Evolutionary conservation across 2,888 invertebrate species (phyloP), one percentile per base, ranked within the genome.

Genomic region (Chrysomela aeneicollis): DNA sequence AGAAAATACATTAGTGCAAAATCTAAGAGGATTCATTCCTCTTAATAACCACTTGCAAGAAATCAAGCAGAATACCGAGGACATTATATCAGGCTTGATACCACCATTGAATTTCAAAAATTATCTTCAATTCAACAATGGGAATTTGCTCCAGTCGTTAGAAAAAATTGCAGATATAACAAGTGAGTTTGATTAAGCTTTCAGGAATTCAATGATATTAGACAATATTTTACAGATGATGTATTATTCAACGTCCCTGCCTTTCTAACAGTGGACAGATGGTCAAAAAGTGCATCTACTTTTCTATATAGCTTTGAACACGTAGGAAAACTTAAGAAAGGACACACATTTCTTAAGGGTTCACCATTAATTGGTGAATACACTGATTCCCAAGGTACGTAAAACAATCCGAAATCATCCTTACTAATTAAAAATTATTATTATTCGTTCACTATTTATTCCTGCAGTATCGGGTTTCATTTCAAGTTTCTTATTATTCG

Each of bases 291-390:
- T 0, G 87, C 88, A 0, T 86, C 89, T 0, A 87, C 91, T 0
- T 92, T 85, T 77, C 84, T 93, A 59, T 93, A 92, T 79, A 89
- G 90, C 76, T 93, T 93, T 77, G 92, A 93, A 72, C 89, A 92
- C 72, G 82, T 84, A 8, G 89, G 90, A 1, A 87, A 87, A 70
- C 84, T 85, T 19, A 87, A 86, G 64, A 86, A 86, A 66, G 91
- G 90, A 1, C 84, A 85, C 9, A 83, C 86, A 66, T 91, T 92
- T 74, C 79, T 92, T n/a, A 85, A 84, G 6, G 91, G 90, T 1
- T 79, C 89, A 9, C 88, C 90, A 1, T 82, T 92, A 32, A 87
- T 90, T 51, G 86, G 87, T 75, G 80, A 83, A 30, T 67, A 67
- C 35, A 73, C 73, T 8, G 35, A 60, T 12, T 37, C 26, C 42